Evolutionary conservation across 2,888 invertebrate species (phyloP).

Genomic region (Ophraella communa): DNA sequence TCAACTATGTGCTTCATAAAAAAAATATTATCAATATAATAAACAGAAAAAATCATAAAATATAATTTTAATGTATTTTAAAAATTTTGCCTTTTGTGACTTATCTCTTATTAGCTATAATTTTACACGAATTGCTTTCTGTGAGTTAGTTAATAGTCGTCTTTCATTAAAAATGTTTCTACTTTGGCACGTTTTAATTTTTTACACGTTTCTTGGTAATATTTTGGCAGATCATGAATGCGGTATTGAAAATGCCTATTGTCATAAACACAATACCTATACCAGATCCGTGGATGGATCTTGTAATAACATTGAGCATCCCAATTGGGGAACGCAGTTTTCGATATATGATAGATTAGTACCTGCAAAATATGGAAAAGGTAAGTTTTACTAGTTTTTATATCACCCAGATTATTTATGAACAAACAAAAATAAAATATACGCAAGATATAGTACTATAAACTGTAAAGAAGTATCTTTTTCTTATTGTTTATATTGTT

Average conservation of each 20-base stretch:
- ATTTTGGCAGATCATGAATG: background rate
- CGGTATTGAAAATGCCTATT: background rate
- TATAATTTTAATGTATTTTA: background rate
- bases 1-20: too few relatives aligned
- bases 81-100: background rate
- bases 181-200: background rate
- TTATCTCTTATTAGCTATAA: background rate
- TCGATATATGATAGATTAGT: constrained; percentile 38
- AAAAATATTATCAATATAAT: too few relatives aligned
- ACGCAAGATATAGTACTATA: too few relatives aligned
- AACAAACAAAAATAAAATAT: too few relatives aligned
- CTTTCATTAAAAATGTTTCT: background rate
- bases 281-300: constrained; percentile 81
- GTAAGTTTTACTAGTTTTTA: constrained; percentile 12
- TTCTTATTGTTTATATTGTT: background rate
- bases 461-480: too few relatives aligned
- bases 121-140: background rate
- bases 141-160: background rate
- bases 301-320: constrained; percentile 84
- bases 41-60: background rate
- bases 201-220: background rate
- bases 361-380: constrained; percentile 37
- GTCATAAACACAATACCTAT: constrained; percentile 62
- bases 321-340: constrained; percentile 38
- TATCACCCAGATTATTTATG: too few relatives aligned